phyloP scores from a whole-genome alignment of 2,888 invertebrate species.

The Embidobia sp. region DNA sequence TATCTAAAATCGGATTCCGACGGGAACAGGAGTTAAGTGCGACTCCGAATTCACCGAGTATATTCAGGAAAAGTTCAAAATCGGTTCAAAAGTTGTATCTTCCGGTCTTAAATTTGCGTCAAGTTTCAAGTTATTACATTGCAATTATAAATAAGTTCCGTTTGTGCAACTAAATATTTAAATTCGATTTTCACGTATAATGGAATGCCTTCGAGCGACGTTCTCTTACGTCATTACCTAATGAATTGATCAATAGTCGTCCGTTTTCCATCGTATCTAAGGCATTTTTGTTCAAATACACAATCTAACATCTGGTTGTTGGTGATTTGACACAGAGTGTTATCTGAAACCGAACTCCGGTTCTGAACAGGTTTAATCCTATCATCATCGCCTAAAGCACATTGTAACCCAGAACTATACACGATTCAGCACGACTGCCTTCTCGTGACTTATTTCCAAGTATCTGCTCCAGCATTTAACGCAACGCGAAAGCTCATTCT shows the following conservation, averaged over 20 bases:
- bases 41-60: slow-evolving; percentile 11
- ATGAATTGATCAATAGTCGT: no score
- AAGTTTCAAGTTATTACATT: background rate
- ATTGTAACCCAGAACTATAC: slow-evolving; percentile 47
- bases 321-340: slow-evolving; percentile 30
- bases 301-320: slow-evolving; percentile 26
- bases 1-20: slow-evolving; percentile 54
- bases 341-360: slow-evolving; percentile 41
- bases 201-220: no score
- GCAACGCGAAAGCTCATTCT: no score
- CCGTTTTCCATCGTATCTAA: no score
- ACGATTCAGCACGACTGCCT: slow-evolving; percentile 19
- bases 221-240: no score
- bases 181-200: no score
- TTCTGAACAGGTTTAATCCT: slow-evolving; percentile 50
- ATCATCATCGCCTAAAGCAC: slow-evolving; percentile 53
- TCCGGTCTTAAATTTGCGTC: background rate
- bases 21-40: slow-evolving; percentile 26
- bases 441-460: slow-evolving; percentile 2
- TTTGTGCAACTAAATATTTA: no score
- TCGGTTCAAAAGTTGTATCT: slow-evolving; percentile 19
- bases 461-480: slow-evolving; percentile 1
- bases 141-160: slow-evolving; percentile 4
- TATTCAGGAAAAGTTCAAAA: slow-evolving; percentile 12
- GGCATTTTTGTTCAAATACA: slow-evolving; percentile 16